These are phyloP conservation scores for Arvicanthis niloticus DNA, from an alignment of 2,113 vertebrate genomes.

Conservation along the genomic window DNA sequence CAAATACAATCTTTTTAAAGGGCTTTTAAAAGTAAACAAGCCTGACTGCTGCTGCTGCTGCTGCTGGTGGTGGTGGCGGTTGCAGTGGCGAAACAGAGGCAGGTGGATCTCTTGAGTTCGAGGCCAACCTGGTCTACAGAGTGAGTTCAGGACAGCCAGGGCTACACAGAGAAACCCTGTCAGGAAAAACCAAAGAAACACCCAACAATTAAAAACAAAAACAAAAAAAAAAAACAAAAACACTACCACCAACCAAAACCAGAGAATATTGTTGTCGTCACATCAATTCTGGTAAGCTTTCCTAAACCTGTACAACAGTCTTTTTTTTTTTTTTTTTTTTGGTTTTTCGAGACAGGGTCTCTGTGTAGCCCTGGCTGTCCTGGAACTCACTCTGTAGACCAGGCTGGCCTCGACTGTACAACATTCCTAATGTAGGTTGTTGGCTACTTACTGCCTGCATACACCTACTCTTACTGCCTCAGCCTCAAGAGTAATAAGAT, in stretches of 20 bases:
- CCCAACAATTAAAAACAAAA: not conserved
- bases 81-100: not conserved
- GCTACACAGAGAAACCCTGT: not conserved
- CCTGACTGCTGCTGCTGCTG: too few species aligned
- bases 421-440: not conserved
- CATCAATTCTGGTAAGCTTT: not conserved
- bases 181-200: not conserved
- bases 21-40: not conserved
- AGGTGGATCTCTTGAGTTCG: not conserved
- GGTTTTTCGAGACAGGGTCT: too few species aligned
- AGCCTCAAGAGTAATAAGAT: not conserved
- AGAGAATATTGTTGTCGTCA: not conserved
- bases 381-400: too few species aligned
- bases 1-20: not conserved
- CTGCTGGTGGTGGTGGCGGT: not conserved
- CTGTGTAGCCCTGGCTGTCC: too few species aligned
- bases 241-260: too few species aligned
- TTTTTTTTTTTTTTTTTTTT: too few species aligned
- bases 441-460: not conserved
- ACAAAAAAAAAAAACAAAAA: not conserved
- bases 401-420: too few species aligned
- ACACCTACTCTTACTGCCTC: not conserved
- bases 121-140: not conserved
- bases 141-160: not conserved
- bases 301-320: not conserved